Conservation (phyloP, 2,888 invertebrate genomes). For the Calameuta filiformis region DNA sequence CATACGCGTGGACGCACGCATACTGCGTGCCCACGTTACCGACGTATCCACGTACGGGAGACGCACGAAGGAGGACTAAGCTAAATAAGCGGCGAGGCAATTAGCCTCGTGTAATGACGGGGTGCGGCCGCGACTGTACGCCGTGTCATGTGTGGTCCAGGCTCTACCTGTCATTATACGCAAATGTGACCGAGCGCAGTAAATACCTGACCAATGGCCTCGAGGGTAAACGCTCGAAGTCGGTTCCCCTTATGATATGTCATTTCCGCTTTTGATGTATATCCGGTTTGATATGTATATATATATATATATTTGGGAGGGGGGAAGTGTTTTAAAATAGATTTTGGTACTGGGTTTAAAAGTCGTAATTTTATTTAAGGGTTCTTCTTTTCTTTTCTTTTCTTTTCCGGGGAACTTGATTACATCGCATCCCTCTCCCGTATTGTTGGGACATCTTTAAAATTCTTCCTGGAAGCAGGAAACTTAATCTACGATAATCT, state of each 20-base stretch:
- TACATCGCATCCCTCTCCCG: neutral
- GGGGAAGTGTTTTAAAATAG: neutral
- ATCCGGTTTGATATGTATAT: neutral
- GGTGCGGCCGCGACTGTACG: slow-evolving; percentile 25
- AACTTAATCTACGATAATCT: slow-evolving; percentile 41
- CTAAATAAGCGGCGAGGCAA: slow-evolving; percentile 41
- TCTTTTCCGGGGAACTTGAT: neutral
- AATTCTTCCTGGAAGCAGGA: slow-evolving; percentile 39
- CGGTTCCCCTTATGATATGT: slow-evolving; percentile 27
- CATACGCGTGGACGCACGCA: neutral
- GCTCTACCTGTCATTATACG: slow-evolving; percentile 33
- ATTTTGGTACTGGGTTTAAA: neutral
- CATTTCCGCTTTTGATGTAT: slow-evolving; percentile 34
- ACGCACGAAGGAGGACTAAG: slow-evolving; percentile 24
- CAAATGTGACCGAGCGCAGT: slow-evolving; percentile 36
- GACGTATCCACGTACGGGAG: neutral
- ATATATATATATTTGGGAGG: no score
- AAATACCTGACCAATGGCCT: slow-evolving; percentile 29
- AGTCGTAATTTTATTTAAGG: neutral
- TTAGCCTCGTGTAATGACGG: slow-evolving; percentile 41
- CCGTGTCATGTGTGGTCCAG: slow-evolving; percentile 36
- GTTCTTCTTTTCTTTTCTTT: no score
- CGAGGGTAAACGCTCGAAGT: slow-evolving; percentile 14
- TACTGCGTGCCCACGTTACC: neutral
- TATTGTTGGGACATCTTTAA: slow-evolving; percentile 11